Evolutionary conservation across 2,888 invertebrate genomes (phyloP).

Genomic region (Amphimallon solstitiale): DNA sequence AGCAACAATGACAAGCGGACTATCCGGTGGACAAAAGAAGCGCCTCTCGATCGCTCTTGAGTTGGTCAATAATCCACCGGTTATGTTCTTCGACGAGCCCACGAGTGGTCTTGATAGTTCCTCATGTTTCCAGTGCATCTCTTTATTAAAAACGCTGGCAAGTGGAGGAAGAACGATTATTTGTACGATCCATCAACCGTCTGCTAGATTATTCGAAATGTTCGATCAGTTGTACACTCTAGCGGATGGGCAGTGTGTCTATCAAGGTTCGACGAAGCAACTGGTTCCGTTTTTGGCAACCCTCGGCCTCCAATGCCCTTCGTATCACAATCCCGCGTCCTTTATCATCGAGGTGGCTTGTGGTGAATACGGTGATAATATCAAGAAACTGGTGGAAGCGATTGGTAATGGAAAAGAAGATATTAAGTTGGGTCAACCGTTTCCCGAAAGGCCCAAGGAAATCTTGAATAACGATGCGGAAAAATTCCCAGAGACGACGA

Average conservation of each 20-base stretch:
- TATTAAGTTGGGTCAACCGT: slow-evolving; percentile 77
- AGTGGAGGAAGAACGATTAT: slow-evolving; percentile 93
- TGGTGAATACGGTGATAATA: slow-evolving; percentile 95
- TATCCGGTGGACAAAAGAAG: slow-evolving; percentile 96
- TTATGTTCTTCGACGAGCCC: slow-evolving; percentile 98
- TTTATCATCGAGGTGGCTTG: slow-evolving; percentile 97
- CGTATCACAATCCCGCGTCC: slow-evolving; percentile 97
- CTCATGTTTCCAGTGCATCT: slow-evolving; percentile 94
- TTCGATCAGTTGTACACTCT: slow-evolving; percentile 95
- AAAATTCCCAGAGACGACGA: slow-evolving; percentile 52
- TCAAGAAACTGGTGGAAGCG: slow-evolving; percentile 82
- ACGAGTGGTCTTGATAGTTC: slow-evolving; percentile 96
- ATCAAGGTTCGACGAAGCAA: slow-evolving; percentile 85
- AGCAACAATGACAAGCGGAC: slow-evolving; percentile 88
- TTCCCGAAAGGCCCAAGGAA: slow-evolving; percentile 69
- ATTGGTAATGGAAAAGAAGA: slow-evolving; percentile 87
- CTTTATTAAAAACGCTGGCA: slow-evolving; percentile 87
- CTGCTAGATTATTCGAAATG: slow-evolving; percentile 96
- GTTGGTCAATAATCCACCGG: slow-evolving; percentile 94
- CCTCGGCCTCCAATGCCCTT: slow-evolving; percentile 88
- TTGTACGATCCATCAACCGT: slow-evolving; percentile 96
- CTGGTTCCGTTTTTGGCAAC: slow-evolving; percentile 84
- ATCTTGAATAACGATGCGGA: slow-evolving; percentile 65
- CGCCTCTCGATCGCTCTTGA: slow-evolving; percentile 94
- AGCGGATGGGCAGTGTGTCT: slow-evolving; percentile 94